Conservation (phyloP, 1,140 invertebrate species). For the Fopius arisanus region DNA sequence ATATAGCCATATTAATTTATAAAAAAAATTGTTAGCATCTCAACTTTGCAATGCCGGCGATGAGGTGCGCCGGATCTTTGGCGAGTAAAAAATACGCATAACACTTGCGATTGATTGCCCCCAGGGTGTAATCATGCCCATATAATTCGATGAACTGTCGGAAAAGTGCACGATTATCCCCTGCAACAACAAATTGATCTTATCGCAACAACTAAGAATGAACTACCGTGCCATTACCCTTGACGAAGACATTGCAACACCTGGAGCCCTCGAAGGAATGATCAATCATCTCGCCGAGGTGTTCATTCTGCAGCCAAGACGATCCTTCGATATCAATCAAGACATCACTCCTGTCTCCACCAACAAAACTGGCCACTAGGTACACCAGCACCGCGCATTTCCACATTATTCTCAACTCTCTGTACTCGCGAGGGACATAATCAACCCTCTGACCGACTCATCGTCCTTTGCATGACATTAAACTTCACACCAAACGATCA, state of each 20-base stretch:
- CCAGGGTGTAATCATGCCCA: conserved; percentile 41
- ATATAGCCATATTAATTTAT: neutral
- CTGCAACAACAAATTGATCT: conserved; percentile 19
- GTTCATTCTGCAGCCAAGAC: conserved; percentile 39
- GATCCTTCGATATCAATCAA: neutral
- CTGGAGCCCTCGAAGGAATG: conserved; percentile 33
- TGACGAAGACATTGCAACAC: conserved; percentile 44
- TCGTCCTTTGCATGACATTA: neutral
- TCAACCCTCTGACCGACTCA: neutral
- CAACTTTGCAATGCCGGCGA: neutral
- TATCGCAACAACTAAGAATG: neutral
- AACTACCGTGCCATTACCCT: neutral
- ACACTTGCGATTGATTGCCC: conserved; percentile 32
- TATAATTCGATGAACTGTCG: conserved; percentile 42
- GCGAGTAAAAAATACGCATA: conserved; percentile 43
- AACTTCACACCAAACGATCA: neutral
- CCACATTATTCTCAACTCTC: neutral
- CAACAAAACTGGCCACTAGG: neutral
- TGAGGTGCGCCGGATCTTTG: neutral
- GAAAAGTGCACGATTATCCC: conserved; percentile 37
- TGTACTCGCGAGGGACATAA: neutral
- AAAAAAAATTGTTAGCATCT: neutral
- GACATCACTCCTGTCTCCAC: conserved; percentile 1
- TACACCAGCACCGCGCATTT: neutral
- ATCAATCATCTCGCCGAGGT: conserved; percentile 36